phyloP scores from a whole-genome alignment of 1,140 invertebrate genomes.

The Drosophila setifemur region DNA sequence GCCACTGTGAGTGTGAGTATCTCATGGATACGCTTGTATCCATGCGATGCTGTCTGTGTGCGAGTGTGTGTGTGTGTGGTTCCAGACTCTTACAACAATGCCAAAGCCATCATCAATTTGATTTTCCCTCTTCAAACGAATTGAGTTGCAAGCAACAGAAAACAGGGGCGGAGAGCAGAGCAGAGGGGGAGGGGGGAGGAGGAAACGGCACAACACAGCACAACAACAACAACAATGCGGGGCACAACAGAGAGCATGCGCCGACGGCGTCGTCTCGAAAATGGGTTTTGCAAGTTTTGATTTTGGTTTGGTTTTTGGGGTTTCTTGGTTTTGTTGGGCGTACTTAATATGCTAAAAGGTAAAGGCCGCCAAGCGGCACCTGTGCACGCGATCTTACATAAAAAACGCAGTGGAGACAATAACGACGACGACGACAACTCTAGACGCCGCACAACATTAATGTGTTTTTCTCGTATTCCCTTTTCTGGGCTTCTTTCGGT shows the following conservation, averaged over 20 bases:
- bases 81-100: not conserved
- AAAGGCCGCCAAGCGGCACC: conserved; percentile 44
- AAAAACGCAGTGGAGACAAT: too few species aligned
- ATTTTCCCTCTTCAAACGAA: not conserved
- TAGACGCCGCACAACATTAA: conserved; percentile 6
- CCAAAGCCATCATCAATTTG: not conserved
- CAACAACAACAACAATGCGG: not conserved
- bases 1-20: not conserved
- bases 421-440: conserved; percentile 3
- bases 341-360: conserved; percentile 22
- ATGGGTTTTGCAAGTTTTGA: conserved; percentile 5
- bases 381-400: conserved; percentile 53
- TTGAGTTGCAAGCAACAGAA: not conserved
- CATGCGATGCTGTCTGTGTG: not conserved
- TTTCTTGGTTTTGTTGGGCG: conserved; percentile 19
- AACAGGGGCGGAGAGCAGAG: too few species aligned
- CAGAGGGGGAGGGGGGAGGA: not conserved
- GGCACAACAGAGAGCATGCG: not conserved
- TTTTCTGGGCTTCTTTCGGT: not conserved
- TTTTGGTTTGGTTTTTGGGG: not conserved
- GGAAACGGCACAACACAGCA: not conserved
- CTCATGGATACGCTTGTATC: too few species aligned
- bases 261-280: conserved; percentile 13
- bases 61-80: not conserved
- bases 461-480: too few species aligned